Evolutionary conservation across 2,888 invertebrate genomes (phyloP).

Genomic region (Ligdia adustata): DNA sequence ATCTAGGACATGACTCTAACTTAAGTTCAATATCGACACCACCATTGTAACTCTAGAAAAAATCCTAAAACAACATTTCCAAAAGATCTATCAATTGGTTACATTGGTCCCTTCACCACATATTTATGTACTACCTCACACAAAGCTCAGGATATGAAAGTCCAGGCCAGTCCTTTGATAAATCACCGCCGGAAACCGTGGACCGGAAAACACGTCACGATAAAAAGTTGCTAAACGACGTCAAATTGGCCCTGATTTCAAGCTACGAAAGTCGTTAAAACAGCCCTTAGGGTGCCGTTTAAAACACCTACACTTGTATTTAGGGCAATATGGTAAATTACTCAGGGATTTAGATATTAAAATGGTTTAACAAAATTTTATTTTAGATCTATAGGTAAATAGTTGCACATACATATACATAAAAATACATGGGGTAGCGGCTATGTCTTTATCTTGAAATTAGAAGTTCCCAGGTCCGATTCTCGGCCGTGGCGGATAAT

Average conservation of each 20-base stretch:
- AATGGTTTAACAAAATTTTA: too few relatives aligned
- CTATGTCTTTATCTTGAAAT: too few relatives aligned
- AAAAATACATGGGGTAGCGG: too few relatives aligned
- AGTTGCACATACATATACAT: too few relatives aligned
- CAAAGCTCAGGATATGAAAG: constrained; percentile 10
- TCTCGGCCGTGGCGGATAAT: too few relatives aligned
- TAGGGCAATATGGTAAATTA: neutral
- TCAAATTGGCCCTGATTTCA: constrained; percentile 6
- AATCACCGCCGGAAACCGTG: constrained; percentile 9
- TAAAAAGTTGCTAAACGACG: constrained; percentile 3
- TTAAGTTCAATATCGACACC: too few relatives aligned
- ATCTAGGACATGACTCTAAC: too few relatives aligned
- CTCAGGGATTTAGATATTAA: neutral
- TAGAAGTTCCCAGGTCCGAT: too few relatives aligned
- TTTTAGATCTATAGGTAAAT: too few relatives aligned
- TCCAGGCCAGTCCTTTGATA: constrained; percentile 2
- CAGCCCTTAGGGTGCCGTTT: neutral
- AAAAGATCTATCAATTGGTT: too few relatives aligned
- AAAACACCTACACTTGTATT: neutral
- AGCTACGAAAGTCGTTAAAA: neutral
- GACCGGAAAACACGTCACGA: constrained; percentile 7
- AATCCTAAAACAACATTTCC: too few relatives aligned
- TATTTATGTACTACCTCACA: neutral
- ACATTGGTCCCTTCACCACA: neutral
- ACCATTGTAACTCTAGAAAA: too few relatives aligned